phyloP scores from a whole-genome alignment of 1,140 invertebrate species.

The Drosophila willistoni region DNA sequence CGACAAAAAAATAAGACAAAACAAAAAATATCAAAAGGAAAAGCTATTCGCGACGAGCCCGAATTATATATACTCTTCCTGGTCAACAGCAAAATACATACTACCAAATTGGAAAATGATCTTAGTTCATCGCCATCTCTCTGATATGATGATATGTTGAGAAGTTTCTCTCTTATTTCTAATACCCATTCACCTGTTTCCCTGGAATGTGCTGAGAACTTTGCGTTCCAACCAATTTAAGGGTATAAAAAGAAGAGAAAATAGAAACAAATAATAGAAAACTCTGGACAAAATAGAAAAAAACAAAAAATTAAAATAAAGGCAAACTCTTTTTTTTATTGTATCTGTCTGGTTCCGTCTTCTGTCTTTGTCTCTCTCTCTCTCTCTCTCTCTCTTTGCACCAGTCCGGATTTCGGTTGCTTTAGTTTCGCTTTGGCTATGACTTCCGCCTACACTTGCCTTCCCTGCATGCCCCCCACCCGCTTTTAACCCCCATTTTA shows the following conservation, averaged over 20 bases:
- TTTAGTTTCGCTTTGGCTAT: slow-evolving; percentile 55
- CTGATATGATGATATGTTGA: too few species aligned
- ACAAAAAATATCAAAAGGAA: neutral
- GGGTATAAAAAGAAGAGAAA: neutral
- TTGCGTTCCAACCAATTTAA: too few species aligned
- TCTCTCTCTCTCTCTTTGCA: slow-evolving; percentile 7
- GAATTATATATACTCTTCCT: too few species aligned
- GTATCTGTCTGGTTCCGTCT: slow-evolving; percentile 58
- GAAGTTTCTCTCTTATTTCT: too few species aligned
- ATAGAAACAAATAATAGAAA: slow-evolving; percentile 23
- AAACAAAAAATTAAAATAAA: slow-evolving; percentile 7
- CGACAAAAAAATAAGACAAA: slow-evolving; percentile 10
- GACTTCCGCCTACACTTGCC: slow-evolving; percentile 52
- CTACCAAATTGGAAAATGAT: too few species aligned
- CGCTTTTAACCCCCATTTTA: slow-evolving; percentile 26
- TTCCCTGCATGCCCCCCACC: neutral
- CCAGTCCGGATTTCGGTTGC: slow-evolving; percentile 39
- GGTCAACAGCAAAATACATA: too few species aligned
- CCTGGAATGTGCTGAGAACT: too few species aligned
- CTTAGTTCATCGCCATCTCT: too few species aligned
- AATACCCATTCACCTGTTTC: too few species aligned
- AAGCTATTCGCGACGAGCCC: too few species aligned
- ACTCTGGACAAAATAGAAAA: slow-evolving; percentile 1
- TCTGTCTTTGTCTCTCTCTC: neutral
- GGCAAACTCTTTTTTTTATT: slow-evolving; percentile 55